A percentile compares a stretch with the other conserved stretches of the same genome.
These are phyloP conservation scores for Ciconia boyciana DNA, from an alignment of 2,113 vertebrate species.

Conservation along the genomic window DNA sequence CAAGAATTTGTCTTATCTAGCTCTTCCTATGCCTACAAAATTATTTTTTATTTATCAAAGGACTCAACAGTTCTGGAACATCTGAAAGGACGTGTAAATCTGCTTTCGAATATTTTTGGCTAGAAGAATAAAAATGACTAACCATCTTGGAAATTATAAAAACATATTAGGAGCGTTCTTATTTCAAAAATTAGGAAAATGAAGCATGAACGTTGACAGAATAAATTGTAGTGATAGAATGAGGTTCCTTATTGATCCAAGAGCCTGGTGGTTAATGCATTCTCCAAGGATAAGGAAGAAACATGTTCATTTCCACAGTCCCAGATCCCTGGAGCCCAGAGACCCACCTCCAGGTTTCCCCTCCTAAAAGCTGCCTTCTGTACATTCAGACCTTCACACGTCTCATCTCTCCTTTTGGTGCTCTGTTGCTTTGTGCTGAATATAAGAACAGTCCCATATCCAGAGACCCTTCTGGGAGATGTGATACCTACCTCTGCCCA, in stretches of 20 bases:
- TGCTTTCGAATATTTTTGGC: background rate
- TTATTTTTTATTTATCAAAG: background rate
- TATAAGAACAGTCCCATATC: background rate
- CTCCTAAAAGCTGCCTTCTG: background rate
- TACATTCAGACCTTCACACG: background rate
- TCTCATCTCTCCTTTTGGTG: background rate
- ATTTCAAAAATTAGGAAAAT: background rate
- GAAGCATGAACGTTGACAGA: background rate
- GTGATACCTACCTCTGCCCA: background rate
- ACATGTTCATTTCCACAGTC: background rate
- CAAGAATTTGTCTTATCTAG: background rate
- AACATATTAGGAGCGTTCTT: background rate
- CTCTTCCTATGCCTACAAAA: background rate
- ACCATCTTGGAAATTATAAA: background rate
- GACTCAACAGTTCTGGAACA: background rate
- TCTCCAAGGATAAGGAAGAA: background rate
- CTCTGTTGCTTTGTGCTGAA: background rate
- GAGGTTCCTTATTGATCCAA: background rate
- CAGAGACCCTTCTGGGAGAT: background rate
- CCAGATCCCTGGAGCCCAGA: background rate
- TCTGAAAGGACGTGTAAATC: background rate
- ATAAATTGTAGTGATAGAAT: background rate
- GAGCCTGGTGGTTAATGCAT: background rate
- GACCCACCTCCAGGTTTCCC: accelerated
- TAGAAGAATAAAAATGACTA: background rate